A percentile compares a stretch with the other conserved stretches of the same genome.
These are phyloP conservation scores for Euzophera pinguis DNA, from an alignment of 2,888 invertebrate species.

Conservation along the genomic window DNA sequence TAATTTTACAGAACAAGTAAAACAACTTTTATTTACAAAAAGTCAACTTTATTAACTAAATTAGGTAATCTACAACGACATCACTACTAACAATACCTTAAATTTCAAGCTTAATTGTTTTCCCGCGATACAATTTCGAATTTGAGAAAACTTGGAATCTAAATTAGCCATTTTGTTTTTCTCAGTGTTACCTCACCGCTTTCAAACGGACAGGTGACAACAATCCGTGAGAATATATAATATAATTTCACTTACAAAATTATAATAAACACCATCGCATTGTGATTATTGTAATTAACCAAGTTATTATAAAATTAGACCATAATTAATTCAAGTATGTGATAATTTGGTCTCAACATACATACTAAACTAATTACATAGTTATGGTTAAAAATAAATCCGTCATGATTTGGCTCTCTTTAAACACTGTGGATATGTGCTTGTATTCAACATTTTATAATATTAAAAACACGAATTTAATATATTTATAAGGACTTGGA, in stretches of 20 bases:
- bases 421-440: background rate
- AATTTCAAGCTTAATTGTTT: slow-evolving; percentile 25
- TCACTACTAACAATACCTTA: slow-evolving; percentile 2
- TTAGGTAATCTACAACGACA: slow-evolving; percentile 25
- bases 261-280: too few relatives aligned
- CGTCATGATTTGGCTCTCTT: background rate
- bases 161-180: background rate
- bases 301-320: too few relatives aligned
- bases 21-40: slow-evolving; percentile 23
- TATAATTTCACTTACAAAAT: background rate
- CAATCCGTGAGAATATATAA: background rate
- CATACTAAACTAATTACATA: too few relatives aligned
- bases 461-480: slow-evolving; percentile 2
- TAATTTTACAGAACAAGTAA: background rate
- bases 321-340: too few relatives aligned
- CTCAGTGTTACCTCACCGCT: background rate
- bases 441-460: background rate
- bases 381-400: background rate
- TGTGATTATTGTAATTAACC: too few relatives aligned
- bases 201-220: background rate
- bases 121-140: background rate
- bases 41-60: slow-evolving; percentile 57
- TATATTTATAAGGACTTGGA: background rate
- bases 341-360: too few relatives aligned
- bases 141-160: background rate